These are phyloP conservation scores for Morus bassanus DNA, from an alignment of 2,797 vertebrate species.

Conservation along the genomic window DNA sequence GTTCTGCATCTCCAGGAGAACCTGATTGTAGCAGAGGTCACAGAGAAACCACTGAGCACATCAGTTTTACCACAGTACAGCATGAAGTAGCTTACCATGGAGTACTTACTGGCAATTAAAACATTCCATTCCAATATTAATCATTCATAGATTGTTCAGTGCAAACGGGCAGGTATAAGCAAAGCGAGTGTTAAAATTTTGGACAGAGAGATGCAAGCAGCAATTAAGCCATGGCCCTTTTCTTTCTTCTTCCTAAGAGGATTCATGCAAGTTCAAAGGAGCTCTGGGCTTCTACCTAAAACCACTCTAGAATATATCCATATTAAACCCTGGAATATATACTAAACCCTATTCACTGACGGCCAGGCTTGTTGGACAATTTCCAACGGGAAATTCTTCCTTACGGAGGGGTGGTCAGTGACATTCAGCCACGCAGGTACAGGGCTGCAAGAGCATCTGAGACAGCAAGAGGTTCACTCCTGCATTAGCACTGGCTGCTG, in stretches of 20 bases:
- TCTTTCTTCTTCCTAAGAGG: background rate
- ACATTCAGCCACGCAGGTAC: background rate
- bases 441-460: background rate
- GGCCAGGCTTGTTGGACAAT: background rate
- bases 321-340: background rate
- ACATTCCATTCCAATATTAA: background rate
- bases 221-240: background rate
- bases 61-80: background rate
- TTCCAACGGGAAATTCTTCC: background rate
- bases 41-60: slow-evolving; percentile 18
- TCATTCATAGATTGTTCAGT: background rate
- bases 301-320: background rate
- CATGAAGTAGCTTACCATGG: slow-evolving; percentile 1
- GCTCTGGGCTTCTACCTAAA: background rate
- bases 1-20: background rate
- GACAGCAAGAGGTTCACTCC: background rate
- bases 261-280: background rate
- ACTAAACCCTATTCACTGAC: background rate
- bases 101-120: background rate
- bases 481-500: background rate
- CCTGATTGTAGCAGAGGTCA: background rate
- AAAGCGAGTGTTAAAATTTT: background rate
- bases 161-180: background rate
- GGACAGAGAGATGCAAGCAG: background rate
- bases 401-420: background rate